Conservation (phyloP, 2,797 vertebrate species). For the Cichlasoma orientale region DNA sequence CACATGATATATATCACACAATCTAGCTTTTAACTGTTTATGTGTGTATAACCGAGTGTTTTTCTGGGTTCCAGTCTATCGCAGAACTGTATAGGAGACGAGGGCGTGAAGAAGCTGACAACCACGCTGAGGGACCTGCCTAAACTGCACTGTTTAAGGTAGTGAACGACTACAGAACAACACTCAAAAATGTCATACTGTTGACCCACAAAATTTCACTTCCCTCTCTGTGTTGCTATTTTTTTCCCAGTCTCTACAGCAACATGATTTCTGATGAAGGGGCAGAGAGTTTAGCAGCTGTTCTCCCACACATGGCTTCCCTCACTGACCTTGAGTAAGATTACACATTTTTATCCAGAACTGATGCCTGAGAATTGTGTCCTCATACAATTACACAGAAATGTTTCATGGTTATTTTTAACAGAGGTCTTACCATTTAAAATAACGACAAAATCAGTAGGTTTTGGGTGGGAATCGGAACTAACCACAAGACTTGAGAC, state of each 20-base stretch:
- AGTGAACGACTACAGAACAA: not conserved
- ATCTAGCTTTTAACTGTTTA: not conserved
- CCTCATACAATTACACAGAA: not conserved
- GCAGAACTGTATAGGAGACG: conserved; percentile 69
- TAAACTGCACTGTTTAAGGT: conserved; percentile 71
- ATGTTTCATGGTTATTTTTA: not conserved
- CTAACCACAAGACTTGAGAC: not conserved
- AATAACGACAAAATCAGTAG: too few species aligned
- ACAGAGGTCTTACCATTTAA: rapidly evolving
- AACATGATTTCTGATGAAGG: conserved; percentile 89
- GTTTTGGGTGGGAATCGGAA: not conserved
- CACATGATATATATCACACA: not conserved
- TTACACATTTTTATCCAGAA: not conserved
- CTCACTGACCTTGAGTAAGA: conserved; percentile 88
- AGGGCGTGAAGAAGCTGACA: conserved; percentile 55
- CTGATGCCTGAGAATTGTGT: not conserved
- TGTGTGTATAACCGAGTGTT: not conserved
- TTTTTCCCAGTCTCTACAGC: conserved; percentile 86
- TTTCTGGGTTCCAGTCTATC: conserved; percentile 59
- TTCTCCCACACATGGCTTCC: conserved; percentile 85
- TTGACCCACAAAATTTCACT: conserved; percentile 35
- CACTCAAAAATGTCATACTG: not conserved
- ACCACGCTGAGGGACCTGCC: conserved; percentile 47
- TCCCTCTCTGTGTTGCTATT: conserved; percentile 10
- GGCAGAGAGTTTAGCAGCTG: conserved; percentile 86